Conservation (phyloP, 2,888 invertebrate genomes). For the Leucophora obtusa region DNA sequence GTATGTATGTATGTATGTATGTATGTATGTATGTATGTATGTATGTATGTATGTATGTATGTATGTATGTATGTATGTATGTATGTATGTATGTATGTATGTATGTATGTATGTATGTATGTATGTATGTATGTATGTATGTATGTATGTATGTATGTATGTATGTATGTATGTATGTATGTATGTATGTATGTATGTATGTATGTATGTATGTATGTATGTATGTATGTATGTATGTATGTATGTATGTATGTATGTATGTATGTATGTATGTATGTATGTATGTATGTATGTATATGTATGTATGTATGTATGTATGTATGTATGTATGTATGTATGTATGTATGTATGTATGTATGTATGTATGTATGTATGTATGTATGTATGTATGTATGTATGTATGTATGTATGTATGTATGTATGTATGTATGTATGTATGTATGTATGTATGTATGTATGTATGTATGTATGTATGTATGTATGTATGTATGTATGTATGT, state of each 20-base stretch:
- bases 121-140: conserved; percentile 10
- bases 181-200: conserved; percentile 10
- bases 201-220: conserved; percentile 10
- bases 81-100: conserved; percentile 10
- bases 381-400: no score
- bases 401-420: conserved; percentile 6
- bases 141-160: conserved; percentile 10
- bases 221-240: conserved; percentile 10
- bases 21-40: conserved; percentile 10
- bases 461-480: conserved; percentile 10
- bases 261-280: conserved; percentile 10
- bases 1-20: conserved; percentile 10
- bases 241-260: conserved; percentile 10
- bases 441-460: conserved; percentile 10
- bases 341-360: conserved; percentile 6
- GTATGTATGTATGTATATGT: conserved; percentile 4
- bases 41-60: conserved; percentile 10
- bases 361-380: conserved; percentile 10
- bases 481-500: no score
- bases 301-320: no score
- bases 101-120: conserved; percentile 10
- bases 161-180: conserved; percentile 10
- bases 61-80: conserved; percentile 10
- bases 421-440: conserved; percentile 10
- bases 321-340: conserved; percentile 10